Conservation (phyloP, 2,888 invertebrate species). For the Ophioninae sp. region DNA sequence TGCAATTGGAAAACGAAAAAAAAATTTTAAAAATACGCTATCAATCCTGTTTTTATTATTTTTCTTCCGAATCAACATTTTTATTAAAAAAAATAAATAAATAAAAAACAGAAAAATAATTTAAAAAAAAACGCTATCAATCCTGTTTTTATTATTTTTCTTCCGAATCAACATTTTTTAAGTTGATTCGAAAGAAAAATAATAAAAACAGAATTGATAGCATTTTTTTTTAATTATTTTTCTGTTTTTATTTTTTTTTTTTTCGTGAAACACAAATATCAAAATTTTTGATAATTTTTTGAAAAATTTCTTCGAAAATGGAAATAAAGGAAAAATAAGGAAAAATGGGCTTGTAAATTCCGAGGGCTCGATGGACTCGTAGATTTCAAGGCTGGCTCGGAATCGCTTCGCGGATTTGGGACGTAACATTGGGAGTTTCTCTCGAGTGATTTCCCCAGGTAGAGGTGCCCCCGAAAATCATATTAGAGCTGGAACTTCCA, state of each 20-base stretch:
- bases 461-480: conserved; percentile 32
- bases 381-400: background rate
- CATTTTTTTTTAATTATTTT: no score
- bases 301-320: background rate
- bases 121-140: no score
- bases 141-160: background rate
- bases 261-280: no score
- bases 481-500: conserved; percentile 53
- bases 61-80: background rate
- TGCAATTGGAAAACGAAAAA: no score
- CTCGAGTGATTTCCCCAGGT: conserved; percentile 65
- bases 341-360: conserved; percentile 8
- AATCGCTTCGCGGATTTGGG: conserved; percentile 8
- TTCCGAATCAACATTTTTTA: background rate
- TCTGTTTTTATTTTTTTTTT: no score
- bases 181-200: background rate
- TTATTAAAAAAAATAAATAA: background rate
- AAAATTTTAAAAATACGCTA: no score
- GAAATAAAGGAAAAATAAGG: no score
- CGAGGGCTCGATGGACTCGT: background rate
- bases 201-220: no score
- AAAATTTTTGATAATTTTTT: no score
- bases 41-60: background rate
- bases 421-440: conserved; percentile 47
- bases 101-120: no score